These are phyloP conservation scores for Cylas formicarius DNA, from an alignment of 1,140 invertebrate genomes.

Conservation along the genomic window DNA sequence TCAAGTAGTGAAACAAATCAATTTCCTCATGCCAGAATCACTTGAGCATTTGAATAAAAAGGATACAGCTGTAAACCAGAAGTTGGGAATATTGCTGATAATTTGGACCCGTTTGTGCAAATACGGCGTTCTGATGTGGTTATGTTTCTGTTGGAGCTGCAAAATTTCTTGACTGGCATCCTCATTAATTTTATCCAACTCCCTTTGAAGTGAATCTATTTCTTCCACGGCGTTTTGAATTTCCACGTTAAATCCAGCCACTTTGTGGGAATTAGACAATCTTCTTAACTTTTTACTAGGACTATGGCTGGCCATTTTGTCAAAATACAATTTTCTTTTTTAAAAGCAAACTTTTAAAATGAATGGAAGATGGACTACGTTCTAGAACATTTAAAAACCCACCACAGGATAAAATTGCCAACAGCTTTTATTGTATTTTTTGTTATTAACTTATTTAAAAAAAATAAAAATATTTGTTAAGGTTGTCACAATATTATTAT, in stretches of 20 bases:
- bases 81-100: constrained; percentile 82
- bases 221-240: constrained; percentile 54
- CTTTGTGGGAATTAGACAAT: constrained; percentile 24
- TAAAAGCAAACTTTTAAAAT: too few species aligned
- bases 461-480: too few species aligned
- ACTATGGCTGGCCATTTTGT: too few species aligned
- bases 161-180: constrained; percentile 86
- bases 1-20: constrained; percentile 79
- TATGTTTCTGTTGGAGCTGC: constrained; percentile 89
- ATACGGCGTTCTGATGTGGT: constrained; percentile 76
- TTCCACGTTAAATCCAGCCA: constrained; percentile 27
- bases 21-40: constrained; percentile 83
- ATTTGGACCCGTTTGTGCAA: constrained; percentile 79
- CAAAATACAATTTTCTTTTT: too few species aligned
- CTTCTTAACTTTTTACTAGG: constrained; percentile 26
- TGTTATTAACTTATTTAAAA: too few species aligned
- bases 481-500: too few species aligned
- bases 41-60: constrained; percentile 40
- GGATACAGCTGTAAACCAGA: constrained; percentile 84
- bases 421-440: too few species aligned
- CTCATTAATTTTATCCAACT: constrained; percentile 75
- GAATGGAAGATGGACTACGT: too few species aligned
- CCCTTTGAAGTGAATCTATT: constrained; percentile 73
- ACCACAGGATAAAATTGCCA: too few species aligned
- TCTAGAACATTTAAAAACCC: too few species aligned